Conservation (phyloP, 2,113 vertebrate genomes). For the Catagonus wagneri region DNA sequence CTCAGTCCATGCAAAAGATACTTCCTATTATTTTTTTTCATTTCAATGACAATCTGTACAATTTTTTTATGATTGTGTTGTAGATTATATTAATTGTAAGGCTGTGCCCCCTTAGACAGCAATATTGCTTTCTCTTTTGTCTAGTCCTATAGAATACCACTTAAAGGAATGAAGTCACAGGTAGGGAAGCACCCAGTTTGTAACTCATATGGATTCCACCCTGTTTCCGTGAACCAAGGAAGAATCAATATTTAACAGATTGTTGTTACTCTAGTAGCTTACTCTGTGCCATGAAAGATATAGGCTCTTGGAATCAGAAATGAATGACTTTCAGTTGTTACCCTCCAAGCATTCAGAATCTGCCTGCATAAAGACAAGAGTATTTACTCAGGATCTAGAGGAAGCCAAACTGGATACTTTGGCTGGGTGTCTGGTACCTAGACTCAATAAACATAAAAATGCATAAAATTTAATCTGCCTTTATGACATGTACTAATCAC, state of each 20-base stretch:
- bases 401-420: background rate
- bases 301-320: background rate
- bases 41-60: background rate
- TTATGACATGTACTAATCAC: background rate
- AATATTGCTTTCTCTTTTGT: background rate
- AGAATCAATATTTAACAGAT: background rate
- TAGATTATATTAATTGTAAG: no score
- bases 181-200: background rate
- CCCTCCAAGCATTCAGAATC: background rate
- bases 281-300: background rate
- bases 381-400: background rate
- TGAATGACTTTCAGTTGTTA: background rate
- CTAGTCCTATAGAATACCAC: no score
- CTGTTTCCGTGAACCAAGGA: background rate
- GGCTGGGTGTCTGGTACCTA: background rate
- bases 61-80: background rate
- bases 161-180: background rate
- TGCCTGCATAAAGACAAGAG: no score
- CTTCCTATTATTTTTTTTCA: background rate
- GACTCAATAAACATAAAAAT: background rate
- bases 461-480: background rate
- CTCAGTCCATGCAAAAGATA: background rate
- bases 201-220: accelerated
- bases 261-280: background rate
- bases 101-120: no score